phyloP scores from a whole-genome alignment of 2,888 invertebrate genomes.

The Stegana nigrithorax region DNA sequence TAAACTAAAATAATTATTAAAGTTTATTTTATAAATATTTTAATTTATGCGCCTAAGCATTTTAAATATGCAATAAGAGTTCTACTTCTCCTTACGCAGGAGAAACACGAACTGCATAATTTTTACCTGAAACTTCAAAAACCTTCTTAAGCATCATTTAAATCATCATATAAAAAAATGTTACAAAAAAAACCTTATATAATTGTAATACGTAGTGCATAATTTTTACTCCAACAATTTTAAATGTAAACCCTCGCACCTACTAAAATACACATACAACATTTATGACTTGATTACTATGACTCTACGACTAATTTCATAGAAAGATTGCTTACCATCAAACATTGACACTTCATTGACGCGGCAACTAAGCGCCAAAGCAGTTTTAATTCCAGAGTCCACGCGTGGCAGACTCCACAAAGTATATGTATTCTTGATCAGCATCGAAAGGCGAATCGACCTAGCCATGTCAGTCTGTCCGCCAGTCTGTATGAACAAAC shows the following conservation, averaged over 20 bases:
- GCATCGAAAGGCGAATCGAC: too few species aligned
- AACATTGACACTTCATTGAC: constrained; percentile 89
- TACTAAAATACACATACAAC: constrained; percentile 40
- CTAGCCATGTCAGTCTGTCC: too few species aligned
- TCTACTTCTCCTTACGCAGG: constrained; percentile 59
- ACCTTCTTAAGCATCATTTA: neutral
- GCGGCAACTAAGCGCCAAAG: constrained; percentile 86
- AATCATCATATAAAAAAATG: neutral
- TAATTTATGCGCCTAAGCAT: constrained; percentile 43
- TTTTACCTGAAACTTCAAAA: constrained; percentile 6
- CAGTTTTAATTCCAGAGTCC: constrained; percentile 88
- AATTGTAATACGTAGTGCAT: too few species aligned
- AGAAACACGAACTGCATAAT: constrained; percentile 50
- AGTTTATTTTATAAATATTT: neutral
- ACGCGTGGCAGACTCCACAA: too few species aligned
- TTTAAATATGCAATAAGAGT: constrained; percentile 45
- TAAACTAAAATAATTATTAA: neutral
- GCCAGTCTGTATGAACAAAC: too few species aligned
- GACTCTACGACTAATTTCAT: constrained; percentile 76
- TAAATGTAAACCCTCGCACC: neutral
- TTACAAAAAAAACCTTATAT: neutral
- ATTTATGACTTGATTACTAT: constrained; percentile 67
- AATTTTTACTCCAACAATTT: too few species aligned
- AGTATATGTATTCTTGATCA: too few species aligned
- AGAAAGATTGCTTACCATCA: constrained; percentile 99